Conservation (phyloP, 2,113 vertebrate genomes). For the Tupaia chinensis region DNA sequence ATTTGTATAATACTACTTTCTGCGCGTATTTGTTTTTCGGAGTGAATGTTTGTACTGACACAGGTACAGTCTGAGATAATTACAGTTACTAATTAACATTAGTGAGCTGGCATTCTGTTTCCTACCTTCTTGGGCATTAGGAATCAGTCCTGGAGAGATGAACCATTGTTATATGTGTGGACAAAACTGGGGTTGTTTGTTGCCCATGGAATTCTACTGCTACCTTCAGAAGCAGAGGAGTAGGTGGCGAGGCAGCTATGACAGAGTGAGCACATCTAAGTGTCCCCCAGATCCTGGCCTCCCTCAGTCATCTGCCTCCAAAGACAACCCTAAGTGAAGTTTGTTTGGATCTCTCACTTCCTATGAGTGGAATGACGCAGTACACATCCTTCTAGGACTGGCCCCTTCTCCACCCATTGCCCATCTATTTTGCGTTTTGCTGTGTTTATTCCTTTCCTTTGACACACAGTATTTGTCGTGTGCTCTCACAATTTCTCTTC, state of each 20-base stretch:
- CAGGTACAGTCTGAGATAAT: neutral
- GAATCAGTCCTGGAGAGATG: neutral
- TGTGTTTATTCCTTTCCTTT: neutral
- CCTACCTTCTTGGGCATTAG: neutral
- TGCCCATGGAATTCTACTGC: neutral
- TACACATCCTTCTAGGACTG: neutral
- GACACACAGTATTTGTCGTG: neutral
- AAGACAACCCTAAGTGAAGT: neutral
- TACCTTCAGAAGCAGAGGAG: neutral
- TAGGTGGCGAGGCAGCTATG: neutral
- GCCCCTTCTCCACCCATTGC: neutral
- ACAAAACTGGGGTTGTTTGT: neutral
- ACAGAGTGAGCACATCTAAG: neutral
- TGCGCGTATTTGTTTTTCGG: neutral
- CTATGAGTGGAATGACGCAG: neutral
- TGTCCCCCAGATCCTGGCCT: neutral
- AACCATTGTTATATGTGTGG: neutral
- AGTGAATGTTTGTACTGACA: neutral
- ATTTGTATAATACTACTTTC: neutral
- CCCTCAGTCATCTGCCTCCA: neutral
- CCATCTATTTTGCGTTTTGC: neutral
- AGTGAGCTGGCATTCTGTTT: neutral
- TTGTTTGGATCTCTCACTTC: neutral
- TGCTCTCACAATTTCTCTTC: neutral
- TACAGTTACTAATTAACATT: neutral